Evolutionary conservation across 2,888 invertebrate species (phyloP).

Genomic region (Himalopsyche kuldschensis): DNA sequence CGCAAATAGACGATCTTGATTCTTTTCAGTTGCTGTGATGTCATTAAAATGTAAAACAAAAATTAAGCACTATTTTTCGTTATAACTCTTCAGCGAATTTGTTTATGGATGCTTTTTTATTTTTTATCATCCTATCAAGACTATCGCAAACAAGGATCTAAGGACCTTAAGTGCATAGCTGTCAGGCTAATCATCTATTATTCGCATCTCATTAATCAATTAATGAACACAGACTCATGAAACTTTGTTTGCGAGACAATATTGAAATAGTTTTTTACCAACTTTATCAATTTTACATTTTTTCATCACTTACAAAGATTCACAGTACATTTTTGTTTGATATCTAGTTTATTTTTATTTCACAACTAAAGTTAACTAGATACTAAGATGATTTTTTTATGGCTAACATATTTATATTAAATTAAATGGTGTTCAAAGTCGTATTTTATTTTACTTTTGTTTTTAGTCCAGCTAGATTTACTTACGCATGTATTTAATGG

Average conservation of each 20-base stretch:
- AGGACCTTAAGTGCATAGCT: not conserved
- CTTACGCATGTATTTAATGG: too few species aligned
- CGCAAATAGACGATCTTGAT: not conserved
- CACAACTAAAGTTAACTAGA: too few species aligned
- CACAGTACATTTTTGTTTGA: too few species aligned
- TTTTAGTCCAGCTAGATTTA: too few species aligned
- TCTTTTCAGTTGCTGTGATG: not conserved
- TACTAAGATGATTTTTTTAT: too few species aligned
- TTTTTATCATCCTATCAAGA: not conserved
- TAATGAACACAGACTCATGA: not conserved
- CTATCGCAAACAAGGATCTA: not conserved
- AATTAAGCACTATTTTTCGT: not conserved
- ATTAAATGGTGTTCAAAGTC: too few species aligned
- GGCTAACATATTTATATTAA: too few species aligned
- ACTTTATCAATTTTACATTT: not conserved
- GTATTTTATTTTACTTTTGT: too few species aligned
- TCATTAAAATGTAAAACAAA: too few species aligned
- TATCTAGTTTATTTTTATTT: too few species aligned
- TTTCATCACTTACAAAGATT: too few species aligned
- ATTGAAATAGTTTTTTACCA: not conserved
- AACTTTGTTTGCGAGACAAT: not conserved
- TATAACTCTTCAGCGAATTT: not conserved
- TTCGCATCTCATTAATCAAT: not conserved
- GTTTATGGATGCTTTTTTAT: not conserved
- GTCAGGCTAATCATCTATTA: not conserved